These are phyloP conservation scores for Panurus biarmicus DNA, from an alignment of 2,113 vertebrate species.

Conservation along the genomic window DNA sequence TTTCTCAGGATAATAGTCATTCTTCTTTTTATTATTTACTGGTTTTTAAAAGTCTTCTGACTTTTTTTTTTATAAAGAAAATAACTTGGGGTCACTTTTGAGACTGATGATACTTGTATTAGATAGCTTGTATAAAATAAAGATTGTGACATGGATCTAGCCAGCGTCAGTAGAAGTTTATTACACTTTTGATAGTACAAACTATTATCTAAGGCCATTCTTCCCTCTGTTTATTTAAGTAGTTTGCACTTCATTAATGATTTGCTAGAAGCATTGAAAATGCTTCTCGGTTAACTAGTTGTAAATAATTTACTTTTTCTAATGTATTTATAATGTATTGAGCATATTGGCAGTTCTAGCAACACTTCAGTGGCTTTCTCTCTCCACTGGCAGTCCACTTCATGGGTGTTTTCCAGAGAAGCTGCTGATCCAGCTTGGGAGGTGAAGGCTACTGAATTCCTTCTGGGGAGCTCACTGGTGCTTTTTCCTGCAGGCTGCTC, in stretches of 20 bases:
- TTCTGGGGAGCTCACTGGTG: neutral
- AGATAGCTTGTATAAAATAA: neutral
- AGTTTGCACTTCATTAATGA: neutral
- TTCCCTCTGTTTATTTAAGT: neutral
- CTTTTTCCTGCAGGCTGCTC: neutral
- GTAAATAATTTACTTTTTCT: neutral
- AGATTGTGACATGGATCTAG: neutral
- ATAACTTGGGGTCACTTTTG: neutral
- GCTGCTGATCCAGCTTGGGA: neutral
- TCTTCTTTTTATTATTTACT: neutral
- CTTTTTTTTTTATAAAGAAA: neutral
- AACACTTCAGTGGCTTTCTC: neutral
- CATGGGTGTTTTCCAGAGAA: neutral
- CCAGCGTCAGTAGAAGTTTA: neutral
- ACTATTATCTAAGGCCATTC: neutral
- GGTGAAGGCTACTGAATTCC: neutral
- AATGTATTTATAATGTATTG: neutral
- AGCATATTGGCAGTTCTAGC: neutral
- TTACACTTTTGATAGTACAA: neutral
- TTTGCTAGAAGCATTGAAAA: neutral
- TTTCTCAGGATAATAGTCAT: neutral
- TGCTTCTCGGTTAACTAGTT: neutral
- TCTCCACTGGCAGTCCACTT: neutral
- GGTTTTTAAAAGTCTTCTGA: neutral
- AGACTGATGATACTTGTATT: neutral